Evolutionary conservation across 1,140 invertebrate genomes (phyloP), one percentile per base, ranked within the genome.

Genomic region (Lycorma delicatula): DNA sequence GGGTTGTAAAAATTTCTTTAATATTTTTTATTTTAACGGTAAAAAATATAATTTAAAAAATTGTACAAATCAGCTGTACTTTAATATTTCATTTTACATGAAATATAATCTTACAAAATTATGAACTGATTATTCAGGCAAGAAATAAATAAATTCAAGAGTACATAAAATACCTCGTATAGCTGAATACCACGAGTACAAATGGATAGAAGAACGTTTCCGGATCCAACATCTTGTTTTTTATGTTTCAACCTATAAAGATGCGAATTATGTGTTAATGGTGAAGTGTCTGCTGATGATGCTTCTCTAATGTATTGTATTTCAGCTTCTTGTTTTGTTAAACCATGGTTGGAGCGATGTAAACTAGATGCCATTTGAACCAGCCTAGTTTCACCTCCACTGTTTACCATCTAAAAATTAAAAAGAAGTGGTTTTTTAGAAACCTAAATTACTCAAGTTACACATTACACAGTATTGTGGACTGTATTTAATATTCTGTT

Each of bases 251-350:
- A 79, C 38, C 87, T 79, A 72, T 93, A 97, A 49, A 95, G 81
- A 73, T 97, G 94, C 34, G 93, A 84, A 75, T 95, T 96, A 67
- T 81, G 79, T 7, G 78, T 73, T 66, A 92, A 85, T 65, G 91
- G 90, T 64, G 91, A 88, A 25, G 75, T 74, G 60, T 91, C 86
- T 49, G 86, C 73, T 51, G 83, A 77, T 65, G 90, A 90, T 38
- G 92, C 88, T 75, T 96, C 91, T 62, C 86, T 81, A 66, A 96
- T 93, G 71, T 90, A 97, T 61, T 86, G 82, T 22, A 83, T 73
- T 68, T 95, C 83, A 20, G 92, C 91, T 68, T 93, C 87, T 50
- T 79, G 76, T 59, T 82, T 78, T 9, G 82, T 79, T 60, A 92
- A 71, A 18, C 86, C 86, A 47, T 80, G 77, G 71, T 92, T 85